phyloP scores from a whole-genome alignment of 2,888 invertebrate genomes.

The Thysanoteuthis rhombus region DNA sequence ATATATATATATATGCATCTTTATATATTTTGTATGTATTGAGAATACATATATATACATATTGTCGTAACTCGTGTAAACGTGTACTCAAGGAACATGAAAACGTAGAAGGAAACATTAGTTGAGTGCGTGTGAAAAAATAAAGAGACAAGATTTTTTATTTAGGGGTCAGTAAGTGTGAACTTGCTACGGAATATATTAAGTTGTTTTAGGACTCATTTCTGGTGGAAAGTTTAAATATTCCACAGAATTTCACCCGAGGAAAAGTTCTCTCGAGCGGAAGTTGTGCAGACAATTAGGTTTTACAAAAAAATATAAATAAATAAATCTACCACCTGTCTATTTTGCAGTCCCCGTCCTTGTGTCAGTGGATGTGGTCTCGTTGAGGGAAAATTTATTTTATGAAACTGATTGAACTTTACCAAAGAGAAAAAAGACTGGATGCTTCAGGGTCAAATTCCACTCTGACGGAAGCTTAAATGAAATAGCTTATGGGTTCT shows the following conservation, averaged over 20 bases:
- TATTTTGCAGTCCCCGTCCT: no score
- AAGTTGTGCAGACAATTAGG: neutral
- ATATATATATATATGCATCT: slow-evolving; percentile 27
- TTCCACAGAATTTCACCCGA: neutral
- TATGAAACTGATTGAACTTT: no score
- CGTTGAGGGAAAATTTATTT: no score
- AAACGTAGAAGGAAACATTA: neutral
- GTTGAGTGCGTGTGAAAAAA: neutral
- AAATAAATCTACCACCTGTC: neutral
- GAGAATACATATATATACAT: neutral
- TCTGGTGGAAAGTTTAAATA: neutral
- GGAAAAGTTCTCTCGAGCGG: neutral
- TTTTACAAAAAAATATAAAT: neutral
- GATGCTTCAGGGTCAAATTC: no score
- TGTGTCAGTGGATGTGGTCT: no score
- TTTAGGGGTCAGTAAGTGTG: neutral
- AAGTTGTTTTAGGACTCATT: neutral
- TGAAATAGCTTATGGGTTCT: no score
- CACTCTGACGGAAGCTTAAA: no score
- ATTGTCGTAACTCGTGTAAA: neutral
- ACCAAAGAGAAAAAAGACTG: no score
- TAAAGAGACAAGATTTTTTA: neutral
- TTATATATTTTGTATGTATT: neutral
- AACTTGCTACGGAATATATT: neutral
- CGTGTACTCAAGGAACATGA: neutral